Percentiles rank a stretch among this genome's conserved stretches.
phyloP scores from a whole-genome alignment of 2,797 vertebrate species.

The Orestias chungarensis region DNA sequence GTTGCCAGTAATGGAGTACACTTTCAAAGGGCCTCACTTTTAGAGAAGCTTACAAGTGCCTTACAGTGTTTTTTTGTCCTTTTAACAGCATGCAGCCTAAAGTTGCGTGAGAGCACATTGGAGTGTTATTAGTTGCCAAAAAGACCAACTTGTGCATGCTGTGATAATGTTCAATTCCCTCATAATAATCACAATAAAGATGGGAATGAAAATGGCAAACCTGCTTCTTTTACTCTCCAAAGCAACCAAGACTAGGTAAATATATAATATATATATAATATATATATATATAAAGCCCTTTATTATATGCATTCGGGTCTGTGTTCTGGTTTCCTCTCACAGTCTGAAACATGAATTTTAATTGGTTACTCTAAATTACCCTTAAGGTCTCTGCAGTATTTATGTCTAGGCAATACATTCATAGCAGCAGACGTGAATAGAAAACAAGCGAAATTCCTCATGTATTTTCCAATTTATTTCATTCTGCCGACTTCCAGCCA shows the following conservation, averaged over 20 bases:
- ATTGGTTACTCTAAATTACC: no score
- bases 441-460: background rate
- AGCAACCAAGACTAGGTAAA: background rate
- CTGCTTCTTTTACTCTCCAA: background rate
- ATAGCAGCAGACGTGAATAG: background rate
- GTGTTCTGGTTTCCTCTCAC: no score
- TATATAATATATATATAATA: no score
- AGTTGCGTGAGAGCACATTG: background rate
- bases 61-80: slow-evolving; percentile 2
- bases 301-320: no score
- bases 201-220: background rate
- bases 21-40: slow-evolving; percentile 8
- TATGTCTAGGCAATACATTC: background rate
- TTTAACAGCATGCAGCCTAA: background rate
- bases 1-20: background rate
- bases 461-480: slow-evolving; percentile 7
- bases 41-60: background rate
- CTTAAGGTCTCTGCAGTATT: no score
- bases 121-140: background rate
- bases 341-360: no score
- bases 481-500: slow-evolving; percentile 6
- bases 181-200: background rate
- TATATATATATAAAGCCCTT: no score
- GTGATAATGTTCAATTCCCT: background rate
- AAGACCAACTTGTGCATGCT: background rate